phyloP scores from a whole-genome alignment of 2,888 invertebrate species.

The Leptopilina syphax region DNA sequence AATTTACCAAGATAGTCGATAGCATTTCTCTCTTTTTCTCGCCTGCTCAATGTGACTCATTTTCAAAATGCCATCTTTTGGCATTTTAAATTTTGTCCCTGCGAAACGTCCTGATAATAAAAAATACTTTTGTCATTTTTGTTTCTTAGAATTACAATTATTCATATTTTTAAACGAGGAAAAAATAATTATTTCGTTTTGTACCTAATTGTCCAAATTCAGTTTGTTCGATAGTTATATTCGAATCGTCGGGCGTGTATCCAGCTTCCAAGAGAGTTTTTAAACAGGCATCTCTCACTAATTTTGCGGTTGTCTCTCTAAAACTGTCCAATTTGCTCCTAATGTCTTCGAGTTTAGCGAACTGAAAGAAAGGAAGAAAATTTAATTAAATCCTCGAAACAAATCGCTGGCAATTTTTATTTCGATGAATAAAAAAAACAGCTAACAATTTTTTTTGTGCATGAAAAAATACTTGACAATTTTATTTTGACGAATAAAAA shows the following conservation, averaged over 20 bases:
- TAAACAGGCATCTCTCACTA: conserved; percentile 85
- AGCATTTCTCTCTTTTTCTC: conserved; percentile 88
- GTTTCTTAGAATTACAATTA: background rate
- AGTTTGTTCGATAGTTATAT: conserved; percentile 72
- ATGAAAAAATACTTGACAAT: too few relatives aligned
- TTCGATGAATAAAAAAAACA: background rate
- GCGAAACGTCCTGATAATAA: conserved; percentile 36
- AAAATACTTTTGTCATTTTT: background rate
- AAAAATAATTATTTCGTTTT: background rate
- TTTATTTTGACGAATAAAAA: background rate
- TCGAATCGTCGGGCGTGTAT: conserved; percentile 87
- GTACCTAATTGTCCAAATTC: conserved; percentile 67
- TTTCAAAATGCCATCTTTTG: conserved; percentile 76
- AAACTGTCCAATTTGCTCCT: conserved; percentile 76
- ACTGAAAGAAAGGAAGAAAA: conserved; percentile 66
- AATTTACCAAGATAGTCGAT: conserved; percentile 85
- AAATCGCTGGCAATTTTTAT: conserved; percentile 2
- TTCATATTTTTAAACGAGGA: too few relatives aligned
- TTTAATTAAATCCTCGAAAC: background rate
- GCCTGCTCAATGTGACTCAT: conserved; percentile 94
- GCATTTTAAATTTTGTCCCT: conserved; percentile 63
- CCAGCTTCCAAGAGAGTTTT: conserved; percentile 86
- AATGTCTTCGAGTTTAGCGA: conserved; percentile 76
- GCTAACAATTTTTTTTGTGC: background rate
- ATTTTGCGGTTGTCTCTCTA: conserved; percentile 79